phyloP scores from a whole-genome alignment of 2,888 invertebrate genomes.

The Melikaiella ostensackeni region DNA sequence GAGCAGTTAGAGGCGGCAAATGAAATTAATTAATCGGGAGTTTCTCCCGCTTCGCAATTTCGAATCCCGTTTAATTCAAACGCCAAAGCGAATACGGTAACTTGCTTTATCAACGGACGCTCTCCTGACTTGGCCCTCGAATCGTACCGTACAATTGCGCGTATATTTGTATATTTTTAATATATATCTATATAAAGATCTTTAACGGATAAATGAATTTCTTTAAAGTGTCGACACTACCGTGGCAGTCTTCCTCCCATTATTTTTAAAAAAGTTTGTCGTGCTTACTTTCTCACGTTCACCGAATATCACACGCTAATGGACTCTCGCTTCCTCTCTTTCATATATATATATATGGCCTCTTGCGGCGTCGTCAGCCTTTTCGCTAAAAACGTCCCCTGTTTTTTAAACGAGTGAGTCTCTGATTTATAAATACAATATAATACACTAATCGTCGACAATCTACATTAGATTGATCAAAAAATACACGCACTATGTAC shows the following conservation, averaged over 20 bases:
- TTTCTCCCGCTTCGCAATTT: conserved; percentile 35
- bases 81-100: conserved; percentile 32
- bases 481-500: conserved; percentile 49
- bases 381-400: conserved; percentile 43
- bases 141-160: conserved; percentile 33
- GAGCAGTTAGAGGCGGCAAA: conserved; percentile 35
- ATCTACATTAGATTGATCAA: conserved; percentile 49
- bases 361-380: conserved; percentile 68
- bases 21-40: conserved; percentile 46
- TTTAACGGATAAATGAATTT: conserved; percentile 46
- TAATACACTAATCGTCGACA: conserved; percentile 50
- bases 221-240: conserved; percentile 56
- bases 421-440: conserved; percentile 47
- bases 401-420: conserved; percentile 23
- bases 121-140: conserved; percentile 42
- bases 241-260: conserved; percentile 50
- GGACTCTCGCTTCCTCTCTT: conserved; percentile 43
- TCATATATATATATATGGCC: conserved; percentile 68
- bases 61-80: conserved; percentile 27
- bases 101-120: conserved; percentile 42
- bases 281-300: conserved; percentile 42
- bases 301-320: conserved; percentile 31
- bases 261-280: conserved; percentile 44
- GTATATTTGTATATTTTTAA: conserved; percentile 37
- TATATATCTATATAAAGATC: conserved; percentile 18